Percentiles rank a stretch among this genome's conserved stretches.
Conservation (phyloP, 2,113 vertebrate species). For the Neomonachus schauinslandi region DNA sequence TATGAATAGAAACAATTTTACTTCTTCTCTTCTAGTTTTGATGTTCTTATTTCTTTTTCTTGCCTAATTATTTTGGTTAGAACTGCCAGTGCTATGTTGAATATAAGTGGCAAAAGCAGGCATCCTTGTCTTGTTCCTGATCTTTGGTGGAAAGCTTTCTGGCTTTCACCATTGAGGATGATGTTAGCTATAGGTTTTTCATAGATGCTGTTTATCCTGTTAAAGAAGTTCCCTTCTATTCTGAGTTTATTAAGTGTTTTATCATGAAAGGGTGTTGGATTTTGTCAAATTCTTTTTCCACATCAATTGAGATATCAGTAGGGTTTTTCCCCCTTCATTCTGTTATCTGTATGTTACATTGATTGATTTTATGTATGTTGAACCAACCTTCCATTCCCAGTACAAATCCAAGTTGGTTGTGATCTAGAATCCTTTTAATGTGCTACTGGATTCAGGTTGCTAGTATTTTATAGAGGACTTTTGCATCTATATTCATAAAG, state of each 20-base stretch:
- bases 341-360: neutral
- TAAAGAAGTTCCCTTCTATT: neutral
- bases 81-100: neutral
- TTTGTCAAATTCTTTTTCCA: neutral
- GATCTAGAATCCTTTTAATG: neutral
- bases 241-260: neutral
- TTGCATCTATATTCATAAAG: neutral
- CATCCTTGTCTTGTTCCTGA: neutral
- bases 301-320: neutral
- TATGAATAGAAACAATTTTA: neutral
- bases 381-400: neutral
- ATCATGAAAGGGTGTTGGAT: neutral
- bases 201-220: neutral
- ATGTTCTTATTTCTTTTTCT: neutral
- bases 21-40: neutral
- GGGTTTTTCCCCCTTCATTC: neutral
- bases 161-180: neutral
- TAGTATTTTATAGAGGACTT: neutral
- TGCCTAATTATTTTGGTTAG: neutral
- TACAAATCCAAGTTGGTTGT: neutral
- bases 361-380: neutral
- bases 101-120: neutral
- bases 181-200: neutral
- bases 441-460: neutral
- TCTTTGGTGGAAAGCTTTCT: neutral